phyloP scores from a whole-genome alignment of 2,888 invertebrate species.

The Drosophila diplacantha region DNA sequence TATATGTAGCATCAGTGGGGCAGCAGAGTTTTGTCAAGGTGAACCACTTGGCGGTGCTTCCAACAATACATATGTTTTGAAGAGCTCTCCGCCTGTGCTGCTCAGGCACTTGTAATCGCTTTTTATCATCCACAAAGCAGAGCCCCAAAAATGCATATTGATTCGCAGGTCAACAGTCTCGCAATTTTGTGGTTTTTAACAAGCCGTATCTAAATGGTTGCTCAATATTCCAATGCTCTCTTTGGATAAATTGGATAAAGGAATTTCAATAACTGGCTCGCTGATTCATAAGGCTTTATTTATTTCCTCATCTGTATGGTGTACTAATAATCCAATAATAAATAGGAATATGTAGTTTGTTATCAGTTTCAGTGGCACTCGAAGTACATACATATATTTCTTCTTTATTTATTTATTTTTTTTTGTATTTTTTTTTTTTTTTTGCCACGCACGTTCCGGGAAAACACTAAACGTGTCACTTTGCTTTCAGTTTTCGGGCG shows the following conservation, averaged over 20 bases:
- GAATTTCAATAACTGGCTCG: slow-evolving; percentile 7
- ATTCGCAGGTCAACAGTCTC: slow-evolving; percentile 26
- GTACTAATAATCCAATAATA: not conserved
- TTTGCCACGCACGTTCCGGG: slow-evolving; percentile 18
- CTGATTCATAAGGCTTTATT: slow-evolving; percentile 18
- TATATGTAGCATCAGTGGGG: slow-evolving; percentile 25
- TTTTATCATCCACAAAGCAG: slow-evolving; percentile 13
- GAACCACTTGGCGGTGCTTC: slow-evolving; percentile 36
- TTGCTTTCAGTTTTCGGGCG: not conserved
- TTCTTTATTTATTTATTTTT: slow-evolving; percentile 3
- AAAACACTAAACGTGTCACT: slow-evolving; percentile 12
- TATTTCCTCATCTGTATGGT: slow-evolving; percentile 19
- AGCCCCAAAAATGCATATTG: slow-evolving; percentile 5
- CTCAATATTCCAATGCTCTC: not conserved
- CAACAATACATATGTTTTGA: slow-evolving; percentile 13
- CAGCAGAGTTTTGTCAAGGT: slow-evolving; percentile 34
- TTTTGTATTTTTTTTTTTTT: not conserved
- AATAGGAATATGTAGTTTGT: slow-evolving; percentile 1
- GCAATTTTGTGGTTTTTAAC: slow-evolving; percentile 5
- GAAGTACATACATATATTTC: slow-evolving; percentile 5
- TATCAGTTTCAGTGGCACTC: slow-evolving; percentile 16
- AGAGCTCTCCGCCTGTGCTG: slow-evolving; percentile 17
- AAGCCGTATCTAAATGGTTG: slow-evolving; percentile 7
- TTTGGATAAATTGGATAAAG: slow-evolving; percentile 5
- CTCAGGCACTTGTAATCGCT: slow-evolving; percentile 20